Base-by-base conservation (phyloP, 1,140 invertebrate species). In the Achroia grisella region DNA sequence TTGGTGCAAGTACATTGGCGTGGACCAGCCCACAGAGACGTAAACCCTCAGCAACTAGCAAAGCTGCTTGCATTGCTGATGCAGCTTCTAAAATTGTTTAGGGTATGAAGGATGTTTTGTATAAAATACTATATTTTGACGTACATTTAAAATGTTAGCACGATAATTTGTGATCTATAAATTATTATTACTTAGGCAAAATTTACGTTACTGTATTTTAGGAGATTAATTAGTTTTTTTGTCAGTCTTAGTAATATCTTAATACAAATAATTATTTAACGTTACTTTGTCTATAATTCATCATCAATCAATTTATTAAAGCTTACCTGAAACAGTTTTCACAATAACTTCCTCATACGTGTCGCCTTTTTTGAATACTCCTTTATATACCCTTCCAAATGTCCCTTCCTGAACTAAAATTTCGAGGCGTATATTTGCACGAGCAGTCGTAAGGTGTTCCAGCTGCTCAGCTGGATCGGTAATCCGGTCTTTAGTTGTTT, bases 41-140 rank as follows among this genome's bases (percentile, higher is more conserved):
- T 13, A 95, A 92, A 2, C 95, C 94, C 79, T 97, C 95, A 4
- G 92, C 90, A 39, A 96, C 89, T 34, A 97, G 87, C 32, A 95
- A 84, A 3, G 94, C 92, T 1, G 94, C 90, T 81, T 97, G 94
- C 63, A 93, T 92, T 34, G 91, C 88, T 2, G 93, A 93, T 8
- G 95, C 95, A 30, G 93, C 92, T 69, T 95, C 95, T 93, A 88
- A 47, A 86, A 89, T 46, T 28, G 13, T 15, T 34, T 33, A n/a
- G n/a, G n/a, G n/a, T n/a, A n/a, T n/a, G n/a, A n/a, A n/a, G n/a
- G n/a, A n/a, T n/a, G n/a, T n/a, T n/a, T n/a, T n/a, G n/a, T n/a
- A n/a, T n/a, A n/a, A n/a, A n/a, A n/a, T n/a, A n/a, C n/a, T n/a
- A n/a, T n/a, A n/a, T n/a, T n/a, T n/a, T n/a, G n/a, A n/a, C n/a